Conservation (phyloP, 2,888 invertebrate species). For the Agelastica alni region DNA sequence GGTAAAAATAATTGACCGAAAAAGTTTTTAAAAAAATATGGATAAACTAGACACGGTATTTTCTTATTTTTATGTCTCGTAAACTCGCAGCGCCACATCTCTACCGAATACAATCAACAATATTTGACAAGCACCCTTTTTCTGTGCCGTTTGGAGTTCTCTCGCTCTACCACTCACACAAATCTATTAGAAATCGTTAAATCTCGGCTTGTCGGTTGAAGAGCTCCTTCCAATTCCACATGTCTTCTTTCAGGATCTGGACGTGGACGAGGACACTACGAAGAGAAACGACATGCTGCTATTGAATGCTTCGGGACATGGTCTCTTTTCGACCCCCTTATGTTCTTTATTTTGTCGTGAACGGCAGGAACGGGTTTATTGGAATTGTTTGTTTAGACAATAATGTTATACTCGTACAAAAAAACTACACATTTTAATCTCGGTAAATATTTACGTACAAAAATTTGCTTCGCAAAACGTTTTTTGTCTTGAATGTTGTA, state of each 20-base stretch:
- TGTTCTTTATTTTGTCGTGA: background rate
- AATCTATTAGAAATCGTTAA: constrained; percentile 59
- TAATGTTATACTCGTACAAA: too few relatives aligned
- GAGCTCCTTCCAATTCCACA: constrained; percentile 54
- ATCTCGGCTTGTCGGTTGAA: constrained; percentile 51
- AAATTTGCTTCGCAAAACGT: too few relatives aligned
- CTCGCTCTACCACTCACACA: constrained; percentile 52
- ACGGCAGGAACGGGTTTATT: constrained; percentile 1
- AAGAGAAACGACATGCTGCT: constrained; percentile 49
- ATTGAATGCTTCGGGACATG: constrained; percentile 49
- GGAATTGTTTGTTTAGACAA: background rate
- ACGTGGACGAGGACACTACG: constrained; percentile 45
- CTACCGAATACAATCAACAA: constrained; percentile 12
- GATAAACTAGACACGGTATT: too few relatives aligned
- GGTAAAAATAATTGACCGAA: too few relatives aligned
- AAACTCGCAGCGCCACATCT: too few relatives aligned
- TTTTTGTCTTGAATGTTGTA: too few relatives aligned
- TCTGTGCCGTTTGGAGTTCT: constrained; percentile 10
- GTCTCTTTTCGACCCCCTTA: constrained; percentile 7
- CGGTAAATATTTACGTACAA: too few relatives aligned
- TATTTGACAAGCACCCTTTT: constrained; percentile 40
- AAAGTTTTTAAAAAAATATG: too few relatives aligned
- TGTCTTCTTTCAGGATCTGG: constrained; percentile 50
- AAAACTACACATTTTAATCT: too few relatives aligned
- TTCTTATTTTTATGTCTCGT: too few relatives aligned